phyloP scores from a whole-genome alignment of 2,113 vertebrate genomes.

The Saccopteryx leptura region DNA sequence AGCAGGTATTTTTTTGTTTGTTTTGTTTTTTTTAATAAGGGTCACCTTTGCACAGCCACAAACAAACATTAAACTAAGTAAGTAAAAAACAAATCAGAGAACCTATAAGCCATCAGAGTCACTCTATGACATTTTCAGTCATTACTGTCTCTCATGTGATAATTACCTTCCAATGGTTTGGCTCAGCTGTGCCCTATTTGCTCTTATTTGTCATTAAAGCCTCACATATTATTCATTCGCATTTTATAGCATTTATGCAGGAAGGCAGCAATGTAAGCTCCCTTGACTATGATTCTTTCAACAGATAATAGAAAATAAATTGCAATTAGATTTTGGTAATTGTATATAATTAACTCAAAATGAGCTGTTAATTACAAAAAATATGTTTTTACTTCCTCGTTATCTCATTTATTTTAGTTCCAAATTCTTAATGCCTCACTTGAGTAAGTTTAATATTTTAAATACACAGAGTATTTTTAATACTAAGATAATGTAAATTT shows the following conservation, averaged over 20 bases:
- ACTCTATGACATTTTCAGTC: conserved; percentile 82
- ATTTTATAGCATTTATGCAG: conserved; percentile 84
- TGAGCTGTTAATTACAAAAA: conserved; percentile 91
- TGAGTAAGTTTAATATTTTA: conserved; percentile 86
- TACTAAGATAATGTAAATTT: conserved; percentile 79
- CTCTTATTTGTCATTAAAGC: conserved; percentile 87
- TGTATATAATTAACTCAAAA: conserved; percentile 91
- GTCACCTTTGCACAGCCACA: conserved; percentile 74
- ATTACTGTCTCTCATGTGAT: conserved; percentile 84
- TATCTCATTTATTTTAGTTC: conserved; percentile 89
- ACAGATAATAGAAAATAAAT: conserved; percentile 90
- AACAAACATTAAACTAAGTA: conserved; percentile 41
- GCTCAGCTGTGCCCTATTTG: conserved; percentile 85
- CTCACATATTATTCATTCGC: conserved; percentile 85
- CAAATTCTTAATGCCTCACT: conserved; percentile 84
- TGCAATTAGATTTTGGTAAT: conserved; percentile 91
- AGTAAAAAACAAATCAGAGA: conserved; percentile 45
- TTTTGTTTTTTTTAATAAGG: conserved; percentile 47
- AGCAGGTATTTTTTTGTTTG: neutral
- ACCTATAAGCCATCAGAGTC: conserved; percentile 82
- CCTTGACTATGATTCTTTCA: conserved; percentile 86
- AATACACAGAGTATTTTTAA: conserved; percentile 83
- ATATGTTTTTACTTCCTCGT: conserved; percentile 87
- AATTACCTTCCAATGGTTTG: conserved; percentile 86
- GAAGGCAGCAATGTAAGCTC: conserved; percentile 83